Conservation (phyloP, 2,888 invertebrate species). For the Lithophane socia region DNA sequence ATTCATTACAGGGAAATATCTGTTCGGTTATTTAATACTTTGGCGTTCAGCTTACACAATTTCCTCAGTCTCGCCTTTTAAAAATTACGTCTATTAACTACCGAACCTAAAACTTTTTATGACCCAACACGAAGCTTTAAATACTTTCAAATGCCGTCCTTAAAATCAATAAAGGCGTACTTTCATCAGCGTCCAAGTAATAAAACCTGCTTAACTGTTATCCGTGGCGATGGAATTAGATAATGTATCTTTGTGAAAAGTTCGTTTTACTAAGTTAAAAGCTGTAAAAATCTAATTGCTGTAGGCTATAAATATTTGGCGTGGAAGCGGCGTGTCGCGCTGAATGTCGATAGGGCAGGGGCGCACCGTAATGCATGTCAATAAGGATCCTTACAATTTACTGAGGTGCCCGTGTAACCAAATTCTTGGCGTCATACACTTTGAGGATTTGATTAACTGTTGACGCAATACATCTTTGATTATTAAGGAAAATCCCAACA, state of each 20-base stretch:
- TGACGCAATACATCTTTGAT: conserved; percentile 57
- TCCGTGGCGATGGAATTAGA: conserved; percentile 86
- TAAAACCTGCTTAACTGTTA: conserved; percentile 88
- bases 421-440: conserved; percentile 79
- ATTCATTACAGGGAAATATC: conserved; percentile 62
- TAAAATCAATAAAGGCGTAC: conserved; percentile 88
- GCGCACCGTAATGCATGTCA: conserved; percentile 84
- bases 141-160: conserved; percentile 86
- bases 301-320: conserved; percentile 85
- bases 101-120: conserved; percentile 84
- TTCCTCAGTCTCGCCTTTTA: conserved; percentile 69
- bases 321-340: conserved; percentile 76
- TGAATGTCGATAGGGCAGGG: conserved; percentile 82
- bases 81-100: conserved; percentile 81
- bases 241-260: conserved; percentile 85
- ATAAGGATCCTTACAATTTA: conserved; percentile 82
- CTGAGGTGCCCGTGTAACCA: conserved; percentile 74
- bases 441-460: conserved; percentile 69
- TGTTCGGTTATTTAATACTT: conserved; percentile 62
- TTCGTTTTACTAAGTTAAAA: conserved; percentile 78
- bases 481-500: conserved; percentile 51
- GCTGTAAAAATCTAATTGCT: conserved; percentile 87
- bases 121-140: conserved; percentile 83
- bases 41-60: conserved; percentile 61
- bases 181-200: conserved; percentile 86